Conservation (phyloP, 2,888 invertebrate species). For the Theretra japonica region DNA sequence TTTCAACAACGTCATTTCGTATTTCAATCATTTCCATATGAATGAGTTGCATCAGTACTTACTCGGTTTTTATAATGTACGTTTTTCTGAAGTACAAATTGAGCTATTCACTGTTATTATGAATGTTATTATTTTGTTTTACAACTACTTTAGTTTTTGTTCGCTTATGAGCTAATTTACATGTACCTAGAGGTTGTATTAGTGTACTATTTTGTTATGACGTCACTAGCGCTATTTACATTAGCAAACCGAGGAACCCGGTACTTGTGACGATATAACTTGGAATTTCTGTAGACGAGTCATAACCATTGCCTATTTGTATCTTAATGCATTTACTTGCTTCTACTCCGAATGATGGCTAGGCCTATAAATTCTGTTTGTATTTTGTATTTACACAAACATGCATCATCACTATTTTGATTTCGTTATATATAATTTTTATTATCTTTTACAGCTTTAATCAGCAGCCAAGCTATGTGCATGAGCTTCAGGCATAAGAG, state of each 20-base stretch:
- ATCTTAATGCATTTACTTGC: background rate
- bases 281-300: background rate
- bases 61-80: background rate
- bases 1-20: background rate
- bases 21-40: background rate
- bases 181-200: no score
- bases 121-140: background rate
- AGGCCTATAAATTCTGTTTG: no score
- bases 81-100: background rate
- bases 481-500: constrained; percentile 54
- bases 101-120: background rate
- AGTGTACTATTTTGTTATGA: no score
- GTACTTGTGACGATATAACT: background rate
- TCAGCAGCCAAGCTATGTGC: constrained; percentile 49
- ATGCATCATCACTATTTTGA: no score
- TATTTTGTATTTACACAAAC: no score
- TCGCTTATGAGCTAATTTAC: background rate
- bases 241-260: background rate
- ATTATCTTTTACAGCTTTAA: constrained; percentile 54
- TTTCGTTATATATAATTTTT: background rate
- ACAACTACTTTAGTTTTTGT: background rate
- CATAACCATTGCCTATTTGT: no score
- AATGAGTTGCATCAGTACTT: background rate
- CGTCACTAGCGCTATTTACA: no score
- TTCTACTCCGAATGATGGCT: no score